A percentile compares a stretch with the other conserved stretches of the same genome.
These are phyloP conservation scores for Apis mellifera DNA, from an alignment of 1,140 invertebrate genomes.

Conservation along the genomic window Amel_HAv3.1 CM009935.2:10933001-10933500, in stretches of 20 bases:
- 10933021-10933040: neutral
- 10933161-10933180: neutral
- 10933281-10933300: neutral
- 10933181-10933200: neutral
- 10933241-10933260: neutral
- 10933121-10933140: neutral
- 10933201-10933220: neutral
- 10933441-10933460: slow-evolving; percentile 42
- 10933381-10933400: neutral
- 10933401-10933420: slow-evolving; percentile 25
- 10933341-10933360: neutral
- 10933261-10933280: no score
- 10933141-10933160: no score
- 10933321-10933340: neutral
- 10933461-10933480: slow-evolving; percentile 53
- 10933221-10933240: neutral
- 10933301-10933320: neutral
- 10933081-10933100: neutral
- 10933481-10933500: slow-evolving; percentile 44
- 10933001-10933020: neutral
- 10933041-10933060: neutral
- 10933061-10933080: neutral
- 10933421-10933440: slow-evolving; percentile 49
- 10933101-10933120: neutral
- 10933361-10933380: neutral